Base-by-base conservation (phyloP, 2,888 invertebrate species). In the Brenthis ino region DNA sequence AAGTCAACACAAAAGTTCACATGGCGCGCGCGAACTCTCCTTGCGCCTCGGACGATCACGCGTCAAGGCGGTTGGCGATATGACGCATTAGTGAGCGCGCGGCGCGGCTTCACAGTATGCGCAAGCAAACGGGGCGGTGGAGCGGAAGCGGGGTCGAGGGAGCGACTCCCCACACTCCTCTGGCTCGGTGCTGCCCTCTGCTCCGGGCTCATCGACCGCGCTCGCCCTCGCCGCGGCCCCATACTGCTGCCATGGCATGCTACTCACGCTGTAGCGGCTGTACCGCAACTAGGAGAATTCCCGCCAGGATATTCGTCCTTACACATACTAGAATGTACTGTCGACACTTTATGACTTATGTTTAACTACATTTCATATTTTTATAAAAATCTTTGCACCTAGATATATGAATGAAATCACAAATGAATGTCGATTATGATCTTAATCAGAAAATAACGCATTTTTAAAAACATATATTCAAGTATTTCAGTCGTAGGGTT, bases 41-140 rank as follows among this genome's bases (percentile, higher is more conserved):
- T 72, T 75, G 70, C 77, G 75, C 79, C 77, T 79, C 80, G 76
- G 77, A 81, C 77, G 77, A 75, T 80, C 76, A 82, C 85, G 82
- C 91, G 92, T 91, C 87, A 82, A 80, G 80, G 85, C 80, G 78
- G 82, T 77, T 81, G 83, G 89, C 90, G 84, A 81, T 85, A 87
- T 91, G 92, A 91, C 92, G 92, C 92, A 91, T 91, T 91, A 91
- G 90, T 92, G 92, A 92, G 84, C 91, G 92, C 91, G 91, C 91
- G 89, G 87, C 88, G 85, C 88, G 88, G 85, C 80, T 80, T 81
- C 80, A 84, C 85, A 76, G 82, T 83, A 85, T 88, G 89, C 89
- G 90, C 89, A 84, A 82, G 86, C 86, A 84, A 81, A 77, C 85
- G 86, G 84, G 84, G 85, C 77, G 81, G 79, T 72, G 67, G 69